Base-by-base conservation (phyloP, 2,888 invertebrate species). In the Halictus quadricinctus region DNA sequence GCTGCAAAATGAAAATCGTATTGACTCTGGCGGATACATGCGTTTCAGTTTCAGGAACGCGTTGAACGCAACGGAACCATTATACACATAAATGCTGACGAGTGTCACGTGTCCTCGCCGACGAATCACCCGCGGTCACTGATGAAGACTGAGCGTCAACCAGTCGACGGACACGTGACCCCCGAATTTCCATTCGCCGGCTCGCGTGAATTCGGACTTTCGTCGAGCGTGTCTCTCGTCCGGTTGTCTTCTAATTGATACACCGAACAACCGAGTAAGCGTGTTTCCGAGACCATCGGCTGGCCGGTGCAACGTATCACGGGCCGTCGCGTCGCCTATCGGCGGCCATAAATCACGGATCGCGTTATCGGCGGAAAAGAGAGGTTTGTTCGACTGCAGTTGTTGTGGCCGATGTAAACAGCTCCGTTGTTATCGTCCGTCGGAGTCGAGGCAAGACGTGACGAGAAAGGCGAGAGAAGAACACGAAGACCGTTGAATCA, bases 361-460 rank as follows among this genome's bases (percentile, higher is more conserved):
- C 83, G 81, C 72, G 87, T 90, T 92, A 92, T 92, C 92, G 89
- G 81, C 18, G 73, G 80, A 80, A 84, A 87, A 85, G 86, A 86
- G 89, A 90, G 87, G 87, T 89, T 90, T 88, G 86, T 88, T 88
- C 88, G 86, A 79, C 78, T 83, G 78, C 81, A 81, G 83, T 87
- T 85, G 83, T 80, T 84, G 72, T 72, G 85, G 79, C 72, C 86
- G 90, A 89, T 91, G 91, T 91, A 91, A 92, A 92, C 91, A 92
- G 85, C 87, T 79, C 60, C 66, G 72, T 46, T 74, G 77, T 82
- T 88, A 84, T 88, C 87, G 82, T 43, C n/a, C 73, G 69, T 72
- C 83, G 72, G 12, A 64, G 60, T 69, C 41, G 50, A 64, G 66
- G 41, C 25, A 78, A 29, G 60, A 72, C 48, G 50, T 64, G 75